Conservation (phyloP, 1,140 invertebrate genomes). For the Cyrtorhinus lividipennis region DNA sequence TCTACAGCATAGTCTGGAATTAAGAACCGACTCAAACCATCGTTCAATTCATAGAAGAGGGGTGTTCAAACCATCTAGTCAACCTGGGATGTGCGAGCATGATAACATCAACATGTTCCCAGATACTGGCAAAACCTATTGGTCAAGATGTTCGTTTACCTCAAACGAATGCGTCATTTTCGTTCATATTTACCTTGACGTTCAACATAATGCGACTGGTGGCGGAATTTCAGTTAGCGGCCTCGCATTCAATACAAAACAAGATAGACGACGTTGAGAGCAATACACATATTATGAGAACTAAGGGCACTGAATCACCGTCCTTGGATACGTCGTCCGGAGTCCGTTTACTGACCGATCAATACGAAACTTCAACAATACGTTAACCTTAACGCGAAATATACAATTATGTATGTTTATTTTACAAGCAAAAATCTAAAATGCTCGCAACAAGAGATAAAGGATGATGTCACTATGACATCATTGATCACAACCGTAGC, state of each 20-base stretch:
- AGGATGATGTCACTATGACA: constrained; percentile 9
- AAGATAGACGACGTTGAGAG: not conserved
- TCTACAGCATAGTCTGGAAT: no score
- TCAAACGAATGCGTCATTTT: no score
- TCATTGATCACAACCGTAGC: constrained; percentile 8
- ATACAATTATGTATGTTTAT: not conserved
- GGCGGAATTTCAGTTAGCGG: not conserved
- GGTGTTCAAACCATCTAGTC: no score
- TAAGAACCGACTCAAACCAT: no score
- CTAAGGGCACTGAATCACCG: not conserved
- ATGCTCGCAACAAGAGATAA: constrained; percentile 7
- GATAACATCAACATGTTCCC: no score
- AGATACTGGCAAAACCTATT: no score
- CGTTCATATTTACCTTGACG: not conserved
- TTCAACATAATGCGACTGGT: not conserved
- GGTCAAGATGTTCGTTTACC: no score
- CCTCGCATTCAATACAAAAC: not conserved
- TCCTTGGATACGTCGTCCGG: not conserved
- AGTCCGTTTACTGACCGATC: not conserved
- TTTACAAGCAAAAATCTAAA: constrained; percentile 4
- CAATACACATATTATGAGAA: not conserved
- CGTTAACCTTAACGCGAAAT: not conserved
- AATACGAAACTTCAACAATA: not conserved
- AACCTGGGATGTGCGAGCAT: no score
- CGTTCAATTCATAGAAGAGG: no score